Evolutionary conservation across 37 sponge, comb jelly and placozoan species (phyloP), one percentile per base, ranked within the genome.

Genomic region (Oopsacas minuta): DNA sequence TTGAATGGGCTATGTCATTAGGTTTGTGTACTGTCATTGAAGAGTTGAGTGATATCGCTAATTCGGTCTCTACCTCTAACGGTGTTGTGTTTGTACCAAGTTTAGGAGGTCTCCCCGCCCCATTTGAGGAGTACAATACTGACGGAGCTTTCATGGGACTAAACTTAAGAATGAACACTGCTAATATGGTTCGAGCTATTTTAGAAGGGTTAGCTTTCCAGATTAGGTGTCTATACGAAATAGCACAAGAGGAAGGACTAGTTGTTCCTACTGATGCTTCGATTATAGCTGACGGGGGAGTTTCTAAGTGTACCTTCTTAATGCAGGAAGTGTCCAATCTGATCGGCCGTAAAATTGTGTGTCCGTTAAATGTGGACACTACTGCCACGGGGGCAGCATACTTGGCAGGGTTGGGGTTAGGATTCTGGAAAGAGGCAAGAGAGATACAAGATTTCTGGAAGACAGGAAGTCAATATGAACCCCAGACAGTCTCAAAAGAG

Each of bases 1-100:
- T 94, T n/a, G 94, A 97, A 35, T 97, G 99, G 99, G 92, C 90
- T 15, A 86, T 86, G 81, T 86, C 23, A 15, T 90, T 91, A 81
- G 91, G 94, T 46, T 75, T 93, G 32, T 90, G 82, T 52, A 85
- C 85, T 34, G 84, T 53, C 46, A 89, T 90, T 28, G 69, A 83
- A 0, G 89, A 94, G 28, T 86, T 89, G 0, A 90, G 86, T 32
- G 87, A 36, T 20, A 49, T 94, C 32, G 94, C 92, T 0, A 25
- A 51, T 17, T 82, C 88, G 36, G 92, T 86, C 38, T 84, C n/a
- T 0, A 84, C 85, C 37, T 87, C 90, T 0, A 86, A 81, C 36
- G 96, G 96, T 8, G 89, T 90, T 20, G 89, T 83, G 46, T 93
- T 95, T 81, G 89, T 95, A 0, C 96, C 96, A 8, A 90, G 90